Evolutionary conservation across 2,888 invertebrate genomes (phyloP).

Genomic region (Drosophila eohydei): DNA sequence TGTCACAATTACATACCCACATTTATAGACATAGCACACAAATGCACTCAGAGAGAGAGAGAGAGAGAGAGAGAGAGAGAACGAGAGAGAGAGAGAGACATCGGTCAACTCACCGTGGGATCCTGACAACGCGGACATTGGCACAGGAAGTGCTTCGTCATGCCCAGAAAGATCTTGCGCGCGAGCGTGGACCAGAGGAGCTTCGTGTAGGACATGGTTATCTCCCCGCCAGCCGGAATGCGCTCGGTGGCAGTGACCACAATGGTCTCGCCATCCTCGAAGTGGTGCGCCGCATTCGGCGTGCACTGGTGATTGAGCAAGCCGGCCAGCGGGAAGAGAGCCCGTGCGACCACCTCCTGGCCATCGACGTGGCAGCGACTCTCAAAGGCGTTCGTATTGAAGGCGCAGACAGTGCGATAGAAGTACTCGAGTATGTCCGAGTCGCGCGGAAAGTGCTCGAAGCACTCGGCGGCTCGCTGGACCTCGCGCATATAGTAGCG

Average conservation of each 20-base stretch:
- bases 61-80: not conserved
- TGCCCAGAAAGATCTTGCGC: slow-evolving; percentile 87
- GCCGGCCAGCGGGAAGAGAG: slow-evolving; percentile 89
- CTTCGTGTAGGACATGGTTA: slow-evolving; percentile 90
- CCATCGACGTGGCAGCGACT: slow-evolving; percentile 73
- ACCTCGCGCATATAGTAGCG: slow-evolving; percentile 78
- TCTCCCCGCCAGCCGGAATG: slow-evolving; percentile 88
- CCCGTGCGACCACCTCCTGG: slow-evolving; percentile 86
- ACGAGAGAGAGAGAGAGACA: not conserved
- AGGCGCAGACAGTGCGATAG: slow-evolving; percentile 82
- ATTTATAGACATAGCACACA: not conserved
- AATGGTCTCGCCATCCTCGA: slow-evolving; percentile 87
- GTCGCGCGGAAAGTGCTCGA: slow-evolving; percentile 82
- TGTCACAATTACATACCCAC: slow-evolving; percentile 8
- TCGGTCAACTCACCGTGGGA: slow-evolving; percentile 87
- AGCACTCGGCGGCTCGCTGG: slow-evolving; percentile 77
- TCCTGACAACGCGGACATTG: slow-evolving; percentile 89
- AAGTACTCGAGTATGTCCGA: slow-evolving; percentile 79
- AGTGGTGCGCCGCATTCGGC: slow-evolving; percentile 90
- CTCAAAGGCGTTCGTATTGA: slow-evolving; percentile 85
- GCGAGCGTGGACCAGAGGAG: slow-evolving; percentile 89
- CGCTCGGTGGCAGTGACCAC: slow-evolving; percentile 87
- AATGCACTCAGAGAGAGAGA: not conserved
- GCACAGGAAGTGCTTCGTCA: slow-evolving; percentile 89
- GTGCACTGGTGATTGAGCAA: slow-evolving; percentile 90